Evolutionary conservation across 37 sponge, comb jelly and placozoan genomes (phyloP).

Genomic region (Geodia barretti): DNA sequence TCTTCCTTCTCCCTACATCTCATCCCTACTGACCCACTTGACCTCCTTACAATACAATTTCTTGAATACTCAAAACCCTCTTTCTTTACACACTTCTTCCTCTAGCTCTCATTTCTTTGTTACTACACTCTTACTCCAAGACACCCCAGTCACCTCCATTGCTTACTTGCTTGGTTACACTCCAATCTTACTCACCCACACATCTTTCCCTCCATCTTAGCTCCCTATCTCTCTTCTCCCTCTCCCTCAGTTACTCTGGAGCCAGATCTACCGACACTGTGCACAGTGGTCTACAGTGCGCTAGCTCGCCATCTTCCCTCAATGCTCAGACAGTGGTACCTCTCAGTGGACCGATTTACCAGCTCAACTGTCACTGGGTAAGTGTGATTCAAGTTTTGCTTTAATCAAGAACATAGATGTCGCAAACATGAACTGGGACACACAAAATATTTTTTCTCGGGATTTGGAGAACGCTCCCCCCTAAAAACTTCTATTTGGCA

Average conservation of each 20-base stretch:
- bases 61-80: no score
- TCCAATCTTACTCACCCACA: not conserved
- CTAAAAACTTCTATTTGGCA: no score
- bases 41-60: no score
- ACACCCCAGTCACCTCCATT: not conserved
- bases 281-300: slow-evolving; percentile 27
- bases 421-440: no score
- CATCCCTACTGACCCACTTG: no score
- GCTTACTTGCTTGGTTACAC: not conserved
- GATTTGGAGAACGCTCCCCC: no score
- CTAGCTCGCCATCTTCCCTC: slow-evolving; percentile 69
- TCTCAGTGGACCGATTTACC: slow-evolving; percentile 61
- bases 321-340: slow-evolving; percentile 83
- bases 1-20: no score
- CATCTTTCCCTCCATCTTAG: not conserved
- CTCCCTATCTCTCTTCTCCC: not conserved
- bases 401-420: no score
- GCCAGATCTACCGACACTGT: slow-evolving; percentile 30
- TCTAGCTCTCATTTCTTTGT: no score
- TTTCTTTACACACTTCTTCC: no score
- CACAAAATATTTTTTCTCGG: no score
- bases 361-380: slow-evolving; percentile 41
- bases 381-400: no score
- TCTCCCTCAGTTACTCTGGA: slow-evolving; percentile 27
- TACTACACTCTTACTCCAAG: not conserved